phyloP scores from a whole-genome alignment of 1,140 invertebrate genomes.

The Glossosoma conforme region DNA sequence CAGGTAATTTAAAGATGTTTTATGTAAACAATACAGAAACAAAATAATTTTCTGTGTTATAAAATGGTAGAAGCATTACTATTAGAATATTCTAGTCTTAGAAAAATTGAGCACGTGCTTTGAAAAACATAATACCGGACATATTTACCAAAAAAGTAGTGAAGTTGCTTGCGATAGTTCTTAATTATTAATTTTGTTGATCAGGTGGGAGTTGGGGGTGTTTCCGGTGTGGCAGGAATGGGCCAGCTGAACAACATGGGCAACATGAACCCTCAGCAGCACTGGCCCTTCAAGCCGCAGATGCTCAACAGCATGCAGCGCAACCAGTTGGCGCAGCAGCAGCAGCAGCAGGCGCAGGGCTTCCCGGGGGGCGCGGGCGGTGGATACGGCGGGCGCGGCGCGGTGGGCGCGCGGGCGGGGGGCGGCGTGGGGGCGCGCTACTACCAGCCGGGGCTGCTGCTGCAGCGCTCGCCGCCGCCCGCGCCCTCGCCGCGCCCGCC shows the following conservation, averaged over 20 bases:
- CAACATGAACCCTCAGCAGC: slow-evolving; percentile 42
- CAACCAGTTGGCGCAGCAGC: slow-evolving; percentile 43
- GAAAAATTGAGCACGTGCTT: not conserved
- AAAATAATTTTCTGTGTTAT: no score
- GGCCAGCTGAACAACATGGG: slow-evolving; percentile 39
- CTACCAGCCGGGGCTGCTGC: slow-evolving; percentile 49
- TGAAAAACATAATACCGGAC: no score
- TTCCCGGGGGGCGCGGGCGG: no score
- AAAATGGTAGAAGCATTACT: no score
- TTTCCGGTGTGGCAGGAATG: slow-evolving; percentile 27
- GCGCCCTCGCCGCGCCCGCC: slow-evolving; percentile 50
- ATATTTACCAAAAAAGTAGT: not conserved
- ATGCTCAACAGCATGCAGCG: slow-evolving; percentile 47
- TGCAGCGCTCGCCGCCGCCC: slow-evolving; percentile 71
- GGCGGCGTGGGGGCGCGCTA: slow-evolving; percentile 24
- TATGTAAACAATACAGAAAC: not conserved
- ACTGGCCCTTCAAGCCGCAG: slow-evolving; percentile 53
- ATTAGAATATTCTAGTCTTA: not conserved
- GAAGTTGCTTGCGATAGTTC: slow-evolving; percentile 1
- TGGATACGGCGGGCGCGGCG: slow-evolving; percentile 35
- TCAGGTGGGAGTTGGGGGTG: slow-evolving; percentile 42
- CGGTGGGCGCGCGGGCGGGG: slow-evolving; percentile 17
- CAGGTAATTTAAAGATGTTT: slow-evolving; percentile 31
- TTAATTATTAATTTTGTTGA: no score
- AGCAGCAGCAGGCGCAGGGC: slow-evolving; percentile 45